These are phyloP conservation scores for Neodontobutis hainanensis DNA, from an alignment of 2,113 vertebrate species.

Conservation along the genomic window DNA sequence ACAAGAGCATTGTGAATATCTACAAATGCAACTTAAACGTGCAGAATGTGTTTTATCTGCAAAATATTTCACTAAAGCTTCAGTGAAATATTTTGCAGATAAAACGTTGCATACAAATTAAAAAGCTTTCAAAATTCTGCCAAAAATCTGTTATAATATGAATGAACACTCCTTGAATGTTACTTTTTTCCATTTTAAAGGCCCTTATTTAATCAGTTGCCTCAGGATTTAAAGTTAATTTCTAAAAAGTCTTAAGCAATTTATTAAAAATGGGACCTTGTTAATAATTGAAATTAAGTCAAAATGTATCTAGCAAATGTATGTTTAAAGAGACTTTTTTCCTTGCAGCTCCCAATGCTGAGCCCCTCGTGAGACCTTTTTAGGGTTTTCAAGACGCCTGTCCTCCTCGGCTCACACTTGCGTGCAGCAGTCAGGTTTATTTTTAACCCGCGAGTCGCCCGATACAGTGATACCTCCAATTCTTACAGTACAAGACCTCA, in stretches of 20 bases:
- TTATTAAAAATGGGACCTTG: background rate
- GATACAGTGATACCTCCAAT: slow-evolving; percentile 51
- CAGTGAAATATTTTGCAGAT: too few species aligned
- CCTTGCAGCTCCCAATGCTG: slow-evolving; percentile 18
- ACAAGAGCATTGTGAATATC: slow-evolving; percentile 17
- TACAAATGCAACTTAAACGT: slow-evolving; percentile 10
- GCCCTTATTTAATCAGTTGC: too few species aligned
- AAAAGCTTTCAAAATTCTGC: background rate
- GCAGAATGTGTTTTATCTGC: background rate
- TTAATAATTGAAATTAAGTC: too few species aligned
- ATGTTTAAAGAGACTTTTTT: background rate
- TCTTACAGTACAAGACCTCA: slow-evolving; percentile 58
- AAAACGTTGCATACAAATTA: background rate
- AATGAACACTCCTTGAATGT: too few species aligned
- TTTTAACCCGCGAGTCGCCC: slow-evolving; percentile 68
- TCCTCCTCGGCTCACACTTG: slow-evolving; percentile 65
- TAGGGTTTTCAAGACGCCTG: slow-evolving; percentile 68
- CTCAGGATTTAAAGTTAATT: too few species aligned
- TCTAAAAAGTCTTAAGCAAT: too few species aligned
- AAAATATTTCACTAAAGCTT: too few species aligned
- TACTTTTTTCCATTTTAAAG: too few species aligned
- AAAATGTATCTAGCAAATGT: background rate
- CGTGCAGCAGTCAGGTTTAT: slow-evolving; percentile 65
- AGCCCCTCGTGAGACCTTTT: slow-evolving; percentile 70
- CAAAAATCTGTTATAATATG: too few species aligned